These are phyloP conservation scores for Sialia sialis DNA, from an alignment of 2,113 vertebrate genomes.

Conservation along the genomic window DNA sequence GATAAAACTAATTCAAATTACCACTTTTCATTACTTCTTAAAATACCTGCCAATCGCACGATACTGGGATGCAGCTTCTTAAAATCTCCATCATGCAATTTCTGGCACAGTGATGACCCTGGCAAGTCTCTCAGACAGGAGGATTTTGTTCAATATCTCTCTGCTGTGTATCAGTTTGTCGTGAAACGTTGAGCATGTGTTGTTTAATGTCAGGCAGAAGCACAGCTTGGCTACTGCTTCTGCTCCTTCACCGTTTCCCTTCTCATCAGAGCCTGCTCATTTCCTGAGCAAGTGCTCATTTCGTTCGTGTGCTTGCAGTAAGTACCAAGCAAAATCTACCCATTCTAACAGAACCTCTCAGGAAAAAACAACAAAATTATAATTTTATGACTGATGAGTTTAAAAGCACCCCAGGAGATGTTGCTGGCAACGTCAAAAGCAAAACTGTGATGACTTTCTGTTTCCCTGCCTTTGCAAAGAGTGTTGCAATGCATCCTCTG, in stretches of 20 bases:
- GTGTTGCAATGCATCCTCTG: background rate
- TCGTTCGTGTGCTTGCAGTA: background rate
- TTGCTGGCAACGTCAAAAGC: background rate
- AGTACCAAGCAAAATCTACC: background rate
- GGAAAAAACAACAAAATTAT: background rate
- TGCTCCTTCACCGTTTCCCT: background rate
- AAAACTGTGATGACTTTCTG: background rate
- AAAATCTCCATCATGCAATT: background rate
- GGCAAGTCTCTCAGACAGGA: background rate
- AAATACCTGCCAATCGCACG: background rate
- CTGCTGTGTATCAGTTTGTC: slow-evolving; percentile 27
- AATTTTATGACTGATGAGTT: slow-evolving; percentile 33
- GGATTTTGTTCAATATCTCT: slow-evolving; percentile 11
- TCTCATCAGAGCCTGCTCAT: slow-evolving; percentile 22
- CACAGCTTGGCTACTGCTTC: slow-evolving; percentile 36
- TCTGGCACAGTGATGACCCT: background rate
- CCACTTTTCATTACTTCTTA: background rate
- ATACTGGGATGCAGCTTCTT: background rate
- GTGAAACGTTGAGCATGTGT: slow-evolving; percentile 47
- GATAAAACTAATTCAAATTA: background rate
- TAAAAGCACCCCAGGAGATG: slow-evolving; percentile 24
- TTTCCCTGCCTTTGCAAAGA: background rate
- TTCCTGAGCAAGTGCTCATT: slow-evolving; percentile 5
- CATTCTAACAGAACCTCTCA: background rate
- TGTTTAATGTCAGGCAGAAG: slow-evolving; percentile 58